Conservation (phyloP, 2,888 invertebrate genomes). For the Xanthorhoe spadicearia region DNA sequence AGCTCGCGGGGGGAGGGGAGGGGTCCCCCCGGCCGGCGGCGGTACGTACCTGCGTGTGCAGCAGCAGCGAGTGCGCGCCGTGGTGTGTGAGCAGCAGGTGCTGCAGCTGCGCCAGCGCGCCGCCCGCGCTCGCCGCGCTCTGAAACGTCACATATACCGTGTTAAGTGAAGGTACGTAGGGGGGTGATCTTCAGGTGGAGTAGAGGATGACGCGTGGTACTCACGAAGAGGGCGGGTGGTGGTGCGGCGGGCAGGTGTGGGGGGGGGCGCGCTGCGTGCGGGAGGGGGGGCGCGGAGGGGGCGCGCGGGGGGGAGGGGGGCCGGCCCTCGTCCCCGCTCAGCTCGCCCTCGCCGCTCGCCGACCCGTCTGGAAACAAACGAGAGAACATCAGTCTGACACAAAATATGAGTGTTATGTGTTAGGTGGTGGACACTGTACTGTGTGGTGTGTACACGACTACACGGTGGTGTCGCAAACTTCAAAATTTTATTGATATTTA, state of each 20-base stretch:
- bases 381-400: not conserved
- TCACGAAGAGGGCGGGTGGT: conserved; percentile 61
- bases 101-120: conserved; percentile 77
- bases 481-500: too few species aligned
- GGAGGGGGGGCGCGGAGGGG: conserved; percentile 63
- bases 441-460: too few species aligned
- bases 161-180: not conserved
- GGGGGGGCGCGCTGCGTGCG: conserved; percentile 59
- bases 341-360: conserved; percentile 77
- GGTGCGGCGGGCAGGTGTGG: conserved; percentile 54
- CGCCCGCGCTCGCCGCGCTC: conserved; percentile 74
- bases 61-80: conserved; percentile 77
- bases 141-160: conserved; percentile 42
- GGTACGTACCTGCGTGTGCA: conserved; percentile 71
- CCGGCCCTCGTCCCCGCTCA: conserved; percentile 72
- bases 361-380: conserved; percentile 66
- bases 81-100: conserved; percentile 77
- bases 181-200: not conserved
- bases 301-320: conserved; percentile 68
- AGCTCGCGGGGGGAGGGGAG: too few species aligned
- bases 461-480: too few species aligned
- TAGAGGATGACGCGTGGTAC: conserved; percentile 40
- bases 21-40: too few species aligned
- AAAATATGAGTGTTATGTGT: too few species aligned
- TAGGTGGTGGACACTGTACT: too few species aligned